phyloP scores from a whole-genome alignment of 2,797 vertebrate genomes.

The Leptatherina wallacei region DNA sequence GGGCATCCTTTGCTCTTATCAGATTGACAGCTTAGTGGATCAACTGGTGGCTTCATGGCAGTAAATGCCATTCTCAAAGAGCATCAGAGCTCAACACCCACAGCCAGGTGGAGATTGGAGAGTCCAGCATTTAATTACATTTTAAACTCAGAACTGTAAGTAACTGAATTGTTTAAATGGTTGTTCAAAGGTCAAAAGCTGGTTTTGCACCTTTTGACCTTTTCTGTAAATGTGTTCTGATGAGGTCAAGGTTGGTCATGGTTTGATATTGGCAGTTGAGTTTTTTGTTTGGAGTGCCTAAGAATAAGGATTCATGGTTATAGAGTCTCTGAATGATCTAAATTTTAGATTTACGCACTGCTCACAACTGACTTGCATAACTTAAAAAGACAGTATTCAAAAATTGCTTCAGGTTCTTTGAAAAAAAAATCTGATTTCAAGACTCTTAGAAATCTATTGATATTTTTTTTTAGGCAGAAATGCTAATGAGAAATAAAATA shows the following conservation, averaged over 20 bases:
- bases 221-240: conserved; percentile 3
- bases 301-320: background rate
- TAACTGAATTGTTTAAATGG: background rate
- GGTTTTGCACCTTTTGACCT: background rate
- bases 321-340: background rate
- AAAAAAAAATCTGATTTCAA: background rate
- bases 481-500: background rate
- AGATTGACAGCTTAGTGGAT: conserved; percentile 58
- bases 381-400: background rate
- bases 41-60: conserved; percentile 36
- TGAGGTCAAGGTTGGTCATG: background rate
- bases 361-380: background rate
- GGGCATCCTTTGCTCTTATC: conserved; percentile 15
- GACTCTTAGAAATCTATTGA: no score
- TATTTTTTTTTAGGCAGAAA: background rate
- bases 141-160: background rate
- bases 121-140: background rate
- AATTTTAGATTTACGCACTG: background rate
- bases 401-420: background rate
- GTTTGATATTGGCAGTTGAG: conserved; percentile 25
- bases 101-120: background rate
- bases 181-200: background rate
- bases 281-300: background rate
- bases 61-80: conserved; percentile 37
- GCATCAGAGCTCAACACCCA: conserved; percentile 14